Percentiles rank a stretch among this genome's conserved stretches.
These are phyloP conservation scores for Silurus asotus DNA, from an alignment of 2,113 vertebrate genomes.

Conservation along the genomic window DNA sequence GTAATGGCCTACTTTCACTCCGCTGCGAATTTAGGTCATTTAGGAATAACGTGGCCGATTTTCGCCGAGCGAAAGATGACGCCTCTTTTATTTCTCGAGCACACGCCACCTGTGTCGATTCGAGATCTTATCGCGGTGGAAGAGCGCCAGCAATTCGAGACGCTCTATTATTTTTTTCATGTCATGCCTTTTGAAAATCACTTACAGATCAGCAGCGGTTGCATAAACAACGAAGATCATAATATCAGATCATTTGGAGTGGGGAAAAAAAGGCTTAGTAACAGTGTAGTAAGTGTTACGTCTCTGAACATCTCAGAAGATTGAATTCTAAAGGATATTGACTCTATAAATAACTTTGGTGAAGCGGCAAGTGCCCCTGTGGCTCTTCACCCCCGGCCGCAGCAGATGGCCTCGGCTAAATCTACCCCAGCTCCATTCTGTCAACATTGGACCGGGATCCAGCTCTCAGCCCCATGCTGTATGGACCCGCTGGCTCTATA, in stretches of 20 bases:
- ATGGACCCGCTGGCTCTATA: slow-evolving; percentile 25
- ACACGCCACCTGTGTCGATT: background rate
- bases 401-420: slow-evolving; percentile 41
- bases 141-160: background rate
- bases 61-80: slow-evolving; percentile 9
- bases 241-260: background rate
- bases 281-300: background rate
- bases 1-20: slow-evolving; percentile 30
- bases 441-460: slow-evolving; percentile 37
- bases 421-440: slow-evolving; percentile 44
- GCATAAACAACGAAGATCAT: background rate
- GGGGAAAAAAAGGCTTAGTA: background rate
- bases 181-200: background rate
- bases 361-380: slow-evolving; percentile 9
- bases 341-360: slow-evolving; percentile 34
- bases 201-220: background rate
- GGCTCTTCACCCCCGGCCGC: slow-evolving; percentile 31
- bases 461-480: slow-evolving; percentile 33
- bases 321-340: background rate
- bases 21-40: slow-evolving; percentile 27
- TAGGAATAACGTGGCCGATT: slow-evolving; percentile 21
- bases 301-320: background rate
- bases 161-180: background rate
- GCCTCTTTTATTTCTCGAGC: background rate
- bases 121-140: background rate